phyloP scores from a whole-genome alignment of 2,888 invertebrate genomes.

The Panopea generosa region DNA sequence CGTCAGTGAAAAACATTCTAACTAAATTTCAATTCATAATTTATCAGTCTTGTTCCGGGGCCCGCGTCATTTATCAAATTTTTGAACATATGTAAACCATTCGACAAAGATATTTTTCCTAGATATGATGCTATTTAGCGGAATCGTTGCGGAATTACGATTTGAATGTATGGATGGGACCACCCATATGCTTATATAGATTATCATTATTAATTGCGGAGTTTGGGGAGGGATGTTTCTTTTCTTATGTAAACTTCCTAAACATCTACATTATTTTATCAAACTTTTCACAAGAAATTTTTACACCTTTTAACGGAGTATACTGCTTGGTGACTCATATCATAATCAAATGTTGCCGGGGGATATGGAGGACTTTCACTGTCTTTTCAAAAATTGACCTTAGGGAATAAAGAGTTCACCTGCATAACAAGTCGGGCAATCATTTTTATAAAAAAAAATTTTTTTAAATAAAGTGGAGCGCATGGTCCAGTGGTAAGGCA shows the following conservation, averaged over 20 bases:
- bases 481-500: too few relatives aligned
- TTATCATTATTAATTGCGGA: slow-evolving; percentile 64
- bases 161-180: slow-evolving; percentile 47
- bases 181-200: slow-evolving; percentile 60
- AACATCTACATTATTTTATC: slow-evolving; percentile 64
- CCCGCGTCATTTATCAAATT: slow-evolving; percentile 52
- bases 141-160: slow-evolving; percentile 55
- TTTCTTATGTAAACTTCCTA: slow-evolving; percentile 59
- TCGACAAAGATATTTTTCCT: slow-evolving; percentile 60
- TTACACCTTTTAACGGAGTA: slow-evolving; percentile 55
- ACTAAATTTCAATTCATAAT: slow-evolving; percentile 66
- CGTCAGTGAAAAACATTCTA: slow-evolving; percentile 52
- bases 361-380: too few relatives aligned
- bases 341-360: slow-evolving; percentile 25
- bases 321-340: slow-evolving; percentile 40
- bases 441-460: too few relatives aligned
- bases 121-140: slow-evolving; percentile 61
- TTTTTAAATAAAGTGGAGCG: too few relatives aligned
- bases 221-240: slow-evolving; percentile 58
- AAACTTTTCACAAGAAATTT: slow-evolving; percentile 59
- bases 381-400: too few relatives aligned
- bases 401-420: too few relatives aligned
- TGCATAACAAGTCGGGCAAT: too few relatives aligned
- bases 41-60: slow-evolving; percentile 45
- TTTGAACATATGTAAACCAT: slow-evolving; percentile 59